Evolutionary conservation across 1,140 invertebrate genomes (phyloP).

Genomic region (Caligus rogercresseyi): DNA sequence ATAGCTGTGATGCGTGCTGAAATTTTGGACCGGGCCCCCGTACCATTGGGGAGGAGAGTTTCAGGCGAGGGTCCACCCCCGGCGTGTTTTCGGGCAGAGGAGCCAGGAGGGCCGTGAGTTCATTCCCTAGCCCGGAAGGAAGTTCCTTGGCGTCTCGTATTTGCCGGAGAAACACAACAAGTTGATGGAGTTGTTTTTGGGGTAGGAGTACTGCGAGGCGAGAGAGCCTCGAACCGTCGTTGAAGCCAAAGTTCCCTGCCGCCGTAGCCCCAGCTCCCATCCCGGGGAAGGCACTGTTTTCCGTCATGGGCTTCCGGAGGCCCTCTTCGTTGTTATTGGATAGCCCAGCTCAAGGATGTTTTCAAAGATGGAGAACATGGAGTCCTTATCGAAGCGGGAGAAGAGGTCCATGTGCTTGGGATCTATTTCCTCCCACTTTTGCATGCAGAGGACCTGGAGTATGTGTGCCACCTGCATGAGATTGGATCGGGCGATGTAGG

Average conservation of each 20-base stretch:
- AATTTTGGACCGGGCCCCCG: too few species aligned
- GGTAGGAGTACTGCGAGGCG: neutral
- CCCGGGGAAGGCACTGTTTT: neutral
- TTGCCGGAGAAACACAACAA: neutral
- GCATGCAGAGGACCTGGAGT: conserved; percentile 69
- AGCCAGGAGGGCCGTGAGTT: neutral
- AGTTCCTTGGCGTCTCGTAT: neutral
- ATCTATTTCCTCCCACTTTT: conserved; percentile 59
- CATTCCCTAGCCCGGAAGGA: neutral
- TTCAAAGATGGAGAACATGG: conserved; percentile 52
- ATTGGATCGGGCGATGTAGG: conserved; percentile 73
- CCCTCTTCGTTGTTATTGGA: neutral
- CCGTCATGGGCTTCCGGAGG: neutral
- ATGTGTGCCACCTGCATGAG: conserved; percentile 73
- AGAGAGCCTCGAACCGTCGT: neutral
- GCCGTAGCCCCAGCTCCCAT: neutral
- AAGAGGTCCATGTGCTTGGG: conserved; percentile 51
- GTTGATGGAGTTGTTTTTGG: neutral
- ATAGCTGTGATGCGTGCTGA: conserved; percentile 17
- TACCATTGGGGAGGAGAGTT: too few species aligned
- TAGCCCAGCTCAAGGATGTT: conserved; percentile 41
- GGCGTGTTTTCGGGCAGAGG: neutral
- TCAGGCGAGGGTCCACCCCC: too few species aligned
- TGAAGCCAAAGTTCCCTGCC: neutral
- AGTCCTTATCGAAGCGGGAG: conserved; percentile 49